Conservation (phyloP, 2,797 vertebrate genomes). For the Melanotaenia nigrans region DNA sequence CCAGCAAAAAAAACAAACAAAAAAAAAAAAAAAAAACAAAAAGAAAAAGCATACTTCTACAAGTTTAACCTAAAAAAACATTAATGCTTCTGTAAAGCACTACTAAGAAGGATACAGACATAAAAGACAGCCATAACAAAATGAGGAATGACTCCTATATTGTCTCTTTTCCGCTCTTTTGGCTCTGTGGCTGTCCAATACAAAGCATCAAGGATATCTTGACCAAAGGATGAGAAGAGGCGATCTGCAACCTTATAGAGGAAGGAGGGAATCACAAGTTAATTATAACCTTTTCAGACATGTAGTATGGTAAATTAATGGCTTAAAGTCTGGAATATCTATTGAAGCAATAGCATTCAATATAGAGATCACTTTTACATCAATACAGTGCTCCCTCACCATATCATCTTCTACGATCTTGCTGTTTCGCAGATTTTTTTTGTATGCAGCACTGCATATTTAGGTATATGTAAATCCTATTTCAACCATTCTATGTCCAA, state of each 20-base stretch:
- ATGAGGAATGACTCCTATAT: conserved; percentile 95
- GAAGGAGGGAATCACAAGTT: not conserved
- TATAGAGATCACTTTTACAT: not conserved
- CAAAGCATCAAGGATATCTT: conserved; percentile 96
- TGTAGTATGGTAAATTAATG: not conserved
- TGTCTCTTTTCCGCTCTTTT: conserved; percentile 93
- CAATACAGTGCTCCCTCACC: not conserved
- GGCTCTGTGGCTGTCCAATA: conserved; percentile 99
- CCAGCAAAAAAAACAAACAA: not conserved
- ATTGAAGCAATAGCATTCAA: not conserved
- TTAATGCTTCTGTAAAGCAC: not conserved
- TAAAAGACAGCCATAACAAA: conserved; percentile 98
- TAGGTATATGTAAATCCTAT: no score
- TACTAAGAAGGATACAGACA: conserved; percentile 93
- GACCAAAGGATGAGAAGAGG: conserved; percentile 97
- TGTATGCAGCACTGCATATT: no score
- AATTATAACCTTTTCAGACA: not conserved
- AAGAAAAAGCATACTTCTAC: not conserved
- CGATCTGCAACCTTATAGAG: conserved; percentile 92
- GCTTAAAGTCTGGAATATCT: not conserved
- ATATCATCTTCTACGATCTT: no score
- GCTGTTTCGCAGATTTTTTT: no score
- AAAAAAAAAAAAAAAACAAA: not conserved
- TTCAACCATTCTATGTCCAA: no score
- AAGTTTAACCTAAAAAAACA: not conserved